A percentile compares a stretch with the other conserved stretches of the same genome.
Evolutionary conservation across 2,888 invertebrate species (phyloP).

Genomic region (Ischnus inquisitorius): DNA sequence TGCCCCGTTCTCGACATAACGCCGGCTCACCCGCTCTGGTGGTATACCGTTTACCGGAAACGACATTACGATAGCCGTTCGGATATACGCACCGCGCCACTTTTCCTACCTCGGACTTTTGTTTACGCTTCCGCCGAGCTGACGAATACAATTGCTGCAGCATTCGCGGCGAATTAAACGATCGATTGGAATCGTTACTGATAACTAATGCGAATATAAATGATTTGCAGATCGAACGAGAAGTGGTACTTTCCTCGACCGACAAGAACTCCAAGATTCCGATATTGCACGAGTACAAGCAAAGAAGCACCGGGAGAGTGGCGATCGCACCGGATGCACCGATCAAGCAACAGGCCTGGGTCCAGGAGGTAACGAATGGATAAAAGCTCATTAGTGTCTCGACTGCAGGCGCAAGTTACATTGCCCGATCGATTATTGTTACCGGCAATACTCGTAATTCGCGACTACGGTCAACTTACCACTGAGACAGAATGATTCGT

Average conservation of each 20-base stretch:
- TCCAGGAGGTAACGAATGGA: slow-evolving; percentile 84
- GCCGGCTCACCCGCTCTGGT: slow-evolving; percentile 60
- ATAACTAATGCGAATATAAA: not conserved
- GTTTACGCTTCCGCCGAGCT: not conserved
- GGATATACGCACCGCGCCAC: slow-evolving; percentile 74
- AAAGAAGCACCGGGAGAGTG: slow-evolving; percentile 85
- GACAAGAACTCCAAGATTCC: slow-evolving; percentile 93
- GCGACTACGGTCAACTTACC: no score
- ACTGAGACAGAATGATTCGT: no score
- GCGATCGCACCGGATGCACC: slow-evolving; percentile 92
- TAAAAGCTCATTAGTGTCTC: slow-evolving; percentile 1
- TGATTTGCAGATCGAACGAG: slow-evolving; percentile 90
- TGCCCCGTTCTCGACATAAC: slow-evolving; percentile 32
- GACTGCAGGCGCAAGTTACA: not conserved
- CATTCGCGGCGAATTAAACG: not conserved
- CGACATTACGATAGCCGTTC: slow-evolving; percentile 78
- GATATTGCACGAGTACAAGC: slow-evolving; percentile 91
- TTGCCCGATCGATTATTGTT: not conserved
- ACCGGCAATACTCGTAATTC: no score
- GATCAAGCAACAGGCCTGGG: slow-evolving; percentile 91
- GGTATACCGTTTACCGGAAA: slow-evolving; percentile 83
- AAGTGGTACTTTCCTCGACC: slow-evolving; percentile 90
- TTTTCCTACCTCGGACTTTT: slow-evolving; percentile 73
- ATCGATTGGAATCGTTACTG: not conserved
- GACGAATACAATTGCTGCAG: not conserved